Percentiles rank a stretch among this genome's conserved stretches.
phyloP scores from a whole-genome alignment of 2,113 vertebrate species.

The Platichthys flesus region DNA sequence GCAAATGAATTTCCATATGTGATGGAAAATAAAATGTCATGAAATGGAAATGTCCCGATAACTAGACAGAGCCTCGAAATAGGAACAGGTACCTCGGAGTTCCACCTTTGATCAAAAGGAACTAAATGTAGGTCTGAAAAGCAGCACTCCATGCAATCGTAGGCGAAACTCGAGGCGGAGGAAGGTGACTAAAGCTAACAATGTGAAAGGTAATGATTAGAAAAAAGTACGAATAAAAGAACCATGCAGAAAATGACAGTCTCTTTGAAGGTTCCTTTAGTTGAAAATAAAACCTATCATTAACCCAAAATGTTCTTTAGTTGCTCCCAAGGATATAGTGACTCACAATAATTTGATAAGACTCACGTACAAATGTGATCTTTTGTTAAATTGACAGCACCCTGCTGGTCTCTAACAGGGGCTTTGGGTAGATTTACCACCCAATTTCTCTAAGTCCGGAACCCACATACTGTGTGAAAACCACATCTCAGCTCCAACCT shows the following conservation, averaged over 20 bases:
- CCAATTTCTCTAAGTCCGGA: constrained; percentile 62
- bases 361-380: constrained; percentile 47
- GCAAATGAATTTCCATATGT: neutral
- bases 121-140: neutral
- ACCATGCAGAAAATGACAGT: neutral
- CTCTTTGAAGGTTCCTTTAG: neutral
- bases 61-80: neutral
- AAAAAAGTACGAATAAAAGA: neutral
- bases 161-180: neutral
- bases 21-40: neutral
- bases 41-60: neutral
- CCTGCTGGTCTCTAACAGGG: constrained; percentile 46
- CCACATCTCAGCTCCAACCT: constrained; percentile 51
- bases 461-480: constrained; percentile 46
- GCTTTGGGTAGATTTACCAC: constrained; percentile 63
- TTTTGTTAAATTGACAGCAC: constrained; percentile 41
- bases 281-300: neutral
- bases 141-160: neutral
- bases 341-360: constrained; percentile 6
- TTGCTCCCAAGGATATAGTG: neutral
- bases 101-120: neutral
- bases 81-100: neutral
- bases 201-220: neutral
- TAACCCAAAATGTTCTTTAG: neutral
- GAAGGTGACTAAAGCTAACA: too few relatives aligned